These are phyloP conservation scores for Carduelis carduelis DNA, from an alignment of 2,797 vertebrate genomes.

Conservation along the genomic window DNA sequence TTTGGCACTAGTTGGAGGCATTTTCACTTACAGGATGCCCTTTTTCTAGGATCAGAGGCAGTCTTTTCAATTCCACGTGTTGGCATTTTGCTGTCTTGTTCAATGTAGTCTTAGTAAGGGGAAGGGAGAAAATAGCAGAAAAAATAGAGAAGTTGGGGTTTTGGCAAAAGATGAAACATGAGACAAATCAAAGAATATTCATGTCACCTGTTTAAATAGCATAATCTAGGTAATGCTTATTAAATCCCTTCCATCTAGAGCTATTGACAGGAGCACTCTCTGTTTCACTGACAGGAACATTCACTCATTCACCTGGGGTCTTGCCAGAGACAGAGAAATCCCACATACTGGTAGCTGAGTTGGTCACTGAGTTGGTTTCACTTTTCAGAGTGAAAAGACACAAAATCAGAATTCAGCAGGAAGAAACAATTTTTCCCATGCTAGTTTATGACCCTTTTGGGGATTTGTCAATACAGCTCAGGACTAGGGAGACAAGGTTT, in stretches of 20 bases:
- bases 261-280: not conserved
- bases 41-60: not conserved
- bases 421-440: not conserved
- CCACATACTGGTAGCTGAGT: not conserved
- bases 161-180: not conserved
- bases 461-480: not conserved
- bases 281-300: not conserved
- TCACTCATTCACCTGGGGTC: not conserved
- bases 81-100: not conserved
- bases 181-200: not conserved
- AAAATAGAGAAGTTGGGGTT: not conserved
- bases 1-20: not conserved
- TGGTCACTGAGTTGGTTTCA: not conserved
- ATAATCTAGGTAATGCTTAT: not conserved
- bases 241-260: not conserved
- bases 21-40: not conserved
- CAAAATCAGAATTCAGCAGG: not conserved
- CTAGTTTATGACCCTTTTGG: fast-evolving
- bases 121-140: not conserved
- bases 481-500: not conserved
- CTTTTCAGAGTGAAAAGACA: not conserved
- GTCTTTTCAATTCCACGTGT: not conserved
- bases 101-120: not conserved
- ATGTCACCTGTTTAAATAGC: not conserved
- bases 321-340: not conserved